Evolutionary conservation across 1,140 invertebrate genomes (phyloP).

Genomic region (Archivesica marissinica): DNA sequence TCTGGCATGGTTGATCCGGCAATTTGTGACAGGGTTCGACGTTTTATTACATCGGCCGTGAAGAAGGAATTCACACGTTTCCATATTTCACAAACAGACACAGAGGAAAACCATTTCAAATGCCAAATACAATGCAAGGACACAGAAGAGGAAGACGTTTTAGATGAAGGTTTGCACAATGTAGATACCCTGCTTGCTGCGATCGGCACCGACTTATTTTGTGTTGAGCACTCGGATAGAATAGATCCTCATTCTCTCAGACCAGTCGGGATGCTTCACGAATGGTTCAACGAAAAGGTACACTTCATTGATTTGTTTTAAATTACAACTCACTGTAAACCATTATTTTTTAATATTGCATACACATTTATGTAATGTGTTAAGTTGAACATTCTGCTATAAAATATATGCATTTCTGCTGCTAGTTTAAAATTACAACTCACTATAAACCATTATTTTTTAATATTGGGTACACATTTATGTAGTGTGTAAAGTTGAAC

Average conservation of each 20-base stretch:
- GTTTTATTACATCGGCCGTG: conserved; percentile 31
- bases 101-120: neutral
- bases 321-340: no score
- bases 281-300: conserved; percentile 53
- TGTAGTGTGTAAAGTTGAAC: no score
- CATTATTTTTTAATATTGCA: no score
- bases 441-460: no score
- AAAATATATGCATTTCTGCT: no score
- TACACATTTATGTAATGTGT: no score
- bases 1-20: conserved; percentile 26
- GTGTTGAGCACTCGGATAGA: conserved; percentile 32
- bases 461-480: no score
- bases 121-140: conserved; percentile 38
- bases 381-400: no score
- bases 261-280: conserved; percentile 27
- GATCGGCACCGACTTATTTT: conserved; percentile 24
- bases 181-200: neutral
- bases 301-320: no score
- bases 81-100: neutral
- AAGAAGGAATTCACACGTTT: conserved; percentile 40
- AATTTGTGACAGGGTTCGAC: conserved; percentile 36
- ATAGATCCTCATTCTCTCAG: conserved; percentile 17
- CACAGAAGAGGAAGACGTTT: neutral
- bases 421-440: no score
- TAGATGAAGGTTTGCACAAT: conserved; percentile 30